Evolutionary conservation across 2,797 vertebrate species (phyloP), one percentile per base, ranked within the genome.

Genomic region (Melanogrammus aeglefinus): DNA sequence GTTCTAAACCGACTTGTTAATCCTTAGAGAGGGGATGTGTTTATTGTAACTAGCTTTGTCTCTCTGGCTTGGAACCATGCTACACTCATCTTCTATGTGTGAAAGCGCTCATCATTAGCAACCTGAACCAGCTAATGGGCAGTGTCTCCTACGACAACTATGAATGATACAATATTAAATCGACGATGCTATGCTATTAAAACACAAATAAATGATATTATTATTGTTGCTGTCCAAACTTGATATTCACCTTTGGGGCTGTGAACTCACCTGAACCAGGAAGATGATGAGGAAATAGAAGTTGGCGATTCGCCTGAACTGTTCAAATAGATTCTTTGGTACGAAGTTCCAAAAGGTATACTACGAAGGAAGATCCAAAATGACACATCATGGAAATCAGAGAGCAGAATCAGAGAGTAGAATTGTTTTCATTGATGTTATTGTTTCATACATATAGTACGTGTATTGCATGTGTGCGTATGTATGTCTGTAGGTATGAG

Each of bases 201-300:
- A 31, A 31, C 29, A 31, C 29, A 31, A 31, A 31, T 31, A 31
- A 31, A 31, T 31, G 29, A 31, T 31, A 31, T 31, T 31, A 31
- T 57, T 3, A 57, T 63, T 63, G 57, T n/a, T 24, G 13, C 16
- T 21, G n/a, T 21, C 57, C 16, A 63, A 3, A 18, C 16, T 8
- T 24, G 24, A 6, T 3, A 69, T 24, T 21, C 6, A 66, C 3
- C 21, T 69, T 9, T 69, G 63, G 47, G 18, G 3, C 44, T 51
- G n/a, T 29, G 63, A 0, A 78, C 93, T 94, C 92, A 98, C 98
- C 97, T 99, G 98, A 79, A 99, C 97, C 86, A 99, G 94, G 90
- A 99, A 99, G 91, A 99, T 99, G 82, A 99, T 98, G 85, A 99
- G 96, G 78, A 99, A 99, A 91, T 99, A 99, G 88, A 99, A 99